Conservation (phyloP, 2,797 vertebrate genomes). For the Psittacula derbiana region DNA sequence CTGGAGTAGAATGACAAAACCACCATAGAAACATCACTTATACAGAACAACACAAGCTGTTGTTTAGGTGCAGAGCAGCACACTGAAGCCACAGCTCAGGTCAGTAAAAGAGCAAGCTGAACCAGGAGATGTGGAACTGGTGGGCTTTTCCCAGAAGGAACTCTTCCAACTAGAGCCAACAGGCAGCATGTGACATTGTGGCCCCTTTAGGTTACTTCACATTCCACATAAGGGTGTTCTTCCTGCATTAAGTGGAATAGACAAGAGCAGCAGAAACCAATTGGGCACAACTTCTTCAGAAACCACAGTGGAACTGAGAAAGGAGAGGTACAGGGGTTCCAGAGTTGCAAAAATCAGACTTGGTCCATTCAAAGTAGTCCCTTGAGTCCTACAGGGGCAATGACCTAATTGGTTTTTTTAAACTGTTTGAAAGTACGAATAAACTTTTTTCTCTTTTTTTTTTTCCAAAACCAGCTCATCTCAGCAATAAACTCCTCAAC, state of each 20-base stretch:
- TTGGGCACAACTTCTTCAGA: neutral
- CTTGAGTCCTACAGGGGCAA: neutral
- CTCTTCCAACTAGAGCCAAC: neutral
- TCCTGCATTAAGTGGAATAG: neutral
- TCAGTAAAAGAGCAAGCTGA: neutral
- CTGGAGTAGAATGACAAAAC: neutral
- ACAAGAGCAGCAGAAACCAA: neutral
- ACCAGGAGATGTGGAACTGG: neutral
- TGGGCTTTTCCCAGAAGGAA: neutral
- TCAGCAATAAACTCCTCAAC: conserved; percentile 35
- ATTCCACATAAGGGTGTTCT: fast-evolving
- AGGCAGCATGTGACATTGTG: fast-evolving
- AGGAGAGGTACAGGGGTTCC: neutral
- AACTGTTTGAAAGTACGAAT: neutral
- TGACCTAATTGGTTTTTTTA: neutral
- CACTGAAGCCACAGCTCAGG: neutral
- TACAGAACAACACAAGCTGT: neutral
- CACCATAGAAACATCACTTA: neutral
- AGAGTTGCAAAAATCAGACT: neutral
- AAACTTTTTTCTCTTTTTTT: neutral
- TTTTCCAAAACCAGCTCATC: neutral
- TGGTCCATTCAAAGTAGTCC: neutral
- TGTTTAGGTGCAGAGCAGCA: neutral
- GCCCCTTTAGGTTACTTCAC: neutral
- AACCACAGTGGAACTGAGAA: neutral